A percentile compares a stretch with the other conserved stretches of the same genome.
These are phyloP conservation scores for Anorthoa munda DNA, from an alignment of 2,888 invertebrate genomes.

Conservation along the genomic window DNA sequence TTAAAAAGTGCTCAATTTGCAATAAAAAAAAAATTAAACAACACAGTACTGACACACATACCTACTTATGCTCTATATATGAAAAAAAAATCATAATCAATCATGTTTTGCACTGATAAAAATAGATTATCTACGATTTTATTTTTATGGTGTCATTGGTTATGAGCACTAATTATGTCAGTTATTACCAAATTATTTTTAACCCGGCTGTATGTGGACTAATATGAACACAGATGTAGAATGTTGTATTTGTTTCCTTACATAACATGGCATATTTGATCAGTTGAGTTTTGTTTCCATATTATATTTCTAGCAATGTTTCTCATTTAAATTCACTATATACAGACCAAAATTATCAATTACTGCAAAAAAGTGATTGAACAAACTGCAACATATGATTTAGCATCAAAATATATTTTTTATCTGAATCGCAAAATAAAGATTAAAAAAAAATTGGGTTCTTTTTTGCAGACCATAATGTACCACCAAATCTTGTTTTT, in stretches of 20 bases:
- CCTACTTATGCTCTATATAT: not conserved
- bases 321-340: not conserved
- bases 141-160: not conserved
- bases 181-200: not conserved
- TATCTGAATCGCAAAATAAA: too few relatives aligned
- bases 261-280: conserved; percentile 11
- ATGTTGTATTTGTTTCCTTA: conserved; percentile 10
- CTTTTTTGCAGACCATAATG: not conserved
- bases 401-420: not conserved
- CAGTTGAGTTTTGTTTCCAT: not conserved
- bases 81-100: not conserved
- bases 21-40: not conserved
- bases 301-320: not conserved
- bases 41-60: not conserved
- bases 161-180: not conserved
- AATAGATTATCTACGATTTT: not conserved
- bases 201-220: not conserved
- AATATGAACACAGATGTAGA: not conserved
- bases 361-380: not conserved
- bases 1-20: not conserved
- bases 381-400: not conserved
- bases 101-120: not conserved
- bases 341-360: not conserved
- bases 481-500: not conserved
- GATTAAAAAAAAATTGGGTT: too few relatives aligned